Conservation (phyloP, 2,797 vertebrate genomes). For the Melanotaenia parkinsoni region DNA sequence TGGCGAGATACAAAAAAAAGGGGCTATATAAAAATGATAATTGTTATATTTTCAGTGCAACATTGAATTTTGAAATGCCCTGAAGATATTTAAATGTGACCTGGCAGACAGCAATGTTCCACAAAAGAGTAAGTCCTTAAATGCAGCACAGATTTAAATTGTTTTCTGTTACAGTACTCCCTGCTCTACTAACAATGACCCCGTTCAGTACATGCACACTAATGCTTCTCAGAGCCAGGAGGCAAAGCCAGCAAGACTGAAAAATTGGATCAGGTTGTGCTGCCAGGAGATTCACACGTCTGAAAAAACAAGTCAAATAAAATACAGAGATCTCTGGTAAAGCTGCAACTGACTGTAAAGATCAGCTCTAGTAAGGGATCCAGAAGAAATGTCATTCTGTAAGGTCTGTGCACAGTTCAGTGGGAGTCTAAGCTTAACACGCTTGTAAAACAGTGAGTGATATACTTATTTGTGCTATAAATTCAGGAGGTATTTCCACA, state of each 20-base stretch:
- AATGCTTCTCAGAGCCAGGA: constrained; percentile 37
- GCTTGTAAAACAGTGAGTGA: constrained; percentile 1
- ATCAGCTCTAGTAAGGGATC: constrained; percentile 34
- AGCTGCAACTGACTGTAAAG: constrained; percentile 39
- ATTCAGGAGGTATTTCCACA: constrained; percentile 13
- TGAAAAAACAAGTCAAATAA: constrained; percentile 23
- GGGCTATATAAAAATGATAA: constrained; percentile 12
- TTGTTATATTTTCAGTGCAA: background rate
- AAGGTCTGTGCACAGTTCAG: constrained; percentile 2
- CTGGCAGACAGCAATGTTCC: background rate
- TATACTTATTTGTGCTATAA: constrained; percentile 21
- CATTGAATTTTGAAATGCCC: constrained; percentile 17
- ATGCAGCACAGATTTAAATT: constrained; percentile 26
- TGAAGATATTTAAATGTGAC: constrained; percentile 10
- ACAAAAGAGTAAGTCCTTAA: constrained; percentile 17
- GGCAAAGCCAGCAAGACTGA: constrained; percentile 43
- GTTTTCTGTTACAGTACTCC: constrained; percentile 20
- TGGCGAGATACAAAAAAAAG: constrained; percentile 24
- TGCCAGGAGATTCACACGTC: constrained; percentile 44
- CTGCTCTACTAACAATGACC: constrained; percentile 35
- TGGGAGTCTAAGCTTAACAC: background rate
- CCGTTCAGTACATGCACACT: constrained; percentile 36
- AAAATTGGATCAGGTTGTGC: constrained; percentile 39
- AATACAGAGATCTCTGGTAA: constrained; percentile 29
- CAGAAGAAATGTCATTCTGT: constrained; percentile 2